Evolutionary conservation across 2,888 invertebrate species (phyloP).

Genomic region (Luffia ferchaultella): DNA sequence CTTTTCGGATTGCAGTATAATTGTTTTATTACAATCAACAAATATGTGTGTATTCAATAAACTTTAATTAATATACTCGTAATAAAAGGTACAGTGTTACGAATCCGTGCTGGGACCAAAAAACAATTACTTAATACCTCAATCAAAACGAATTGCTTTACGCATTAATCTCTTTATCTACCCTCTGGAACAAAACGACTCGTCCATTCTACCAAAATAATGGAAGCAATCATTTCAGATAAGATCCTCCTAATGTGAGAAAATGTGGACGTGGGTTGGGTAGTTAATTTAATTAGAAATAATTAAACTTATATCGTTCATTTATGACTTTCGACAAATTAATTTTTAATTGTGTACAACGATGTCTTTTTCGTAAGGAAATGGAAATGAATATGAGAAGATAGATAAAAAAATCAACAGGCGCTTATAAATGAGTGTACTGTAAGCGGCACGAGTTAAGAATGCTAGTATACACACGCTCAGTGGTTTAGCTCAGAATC

Average conservation of each 20-base stretch:
- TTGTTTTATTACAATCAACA: too few species aligned
- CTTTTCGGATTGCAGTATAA: too few species aligned
- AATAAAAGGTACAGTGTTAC: conserved; percentile 34
- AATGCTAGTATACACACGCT: too few species aligned
- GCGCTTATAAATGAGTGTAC: too few species aligned
- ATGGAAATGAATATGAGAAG: too few species aligned
- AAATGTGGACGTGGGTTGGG: conserved; percentile 55
- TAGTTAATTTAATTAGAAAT: conserved; percentile 66
- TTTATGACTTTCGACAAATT: conserved; percentile 67
- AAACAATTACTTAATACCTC: conserved; percentile 63
- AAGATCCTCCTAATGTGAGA: conserved; percentile 64
- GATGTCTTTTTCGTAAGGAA: conserved; percentile 35
- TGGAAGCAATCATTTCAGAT: conserved; percentile 65
- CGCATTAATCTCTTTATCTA: conserved; percentile 64
- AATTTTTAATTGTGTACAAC: conserved; percentile 61
- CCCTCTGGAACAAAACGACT: conserved; percentile 54
- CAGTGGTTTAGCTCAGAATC: too few species aligned
- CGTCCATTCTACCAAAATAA: conserved; percentile 53
- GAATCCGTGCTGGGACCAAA: conserved; percentile 52
- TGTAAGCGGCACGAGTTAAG: too few species aligned
- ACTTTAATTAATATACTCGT: background rate
- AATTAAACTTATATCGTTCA: conserved; percentile 64
- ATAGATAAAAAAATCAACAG: too few species aligned
- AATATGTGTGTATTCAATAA: background rate
- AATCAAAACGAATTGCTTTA: conserved; percentile 65